Conservation (phyloP, 23 tunicate genomes). For the Diplosoma virens region DNA sequence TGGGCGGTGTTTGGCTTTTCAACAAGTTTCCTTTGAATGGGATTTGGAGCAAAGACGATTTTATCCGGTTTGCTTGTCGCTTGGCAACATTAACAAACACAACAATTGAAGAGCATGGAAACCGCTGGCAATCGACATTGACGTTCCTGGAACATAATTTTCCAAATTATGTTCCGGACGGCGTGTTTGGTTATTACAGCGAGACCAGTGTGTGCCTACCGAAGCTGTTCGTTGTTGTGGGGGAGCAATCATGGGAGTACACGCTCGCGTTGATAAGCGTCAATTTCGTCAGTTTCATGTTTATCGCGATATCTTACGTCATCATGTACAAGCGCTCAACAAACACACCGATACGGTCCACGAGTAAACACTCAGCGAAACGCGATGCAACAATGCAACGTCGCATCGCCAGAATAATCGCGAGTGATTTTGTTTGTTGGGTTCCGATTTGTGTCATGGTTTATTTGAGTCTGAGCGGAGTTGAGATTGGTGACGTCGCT, state of each 20-base stretch:
- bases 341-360: too few species aligned
- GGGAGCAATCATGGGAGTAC: constrained; percentile 35
- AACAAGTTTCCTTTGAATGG: background rate
- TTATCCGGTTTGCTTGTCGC: background rate
- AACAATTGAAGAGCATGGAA: background rate
- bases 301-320: too few species aligned
- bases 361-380: too few species aligned
- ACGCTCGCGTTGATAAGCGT: constrained; percentile 9
- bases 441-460: too few species aligned
- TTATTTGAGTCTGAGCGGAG: too few species aligned
- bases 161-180: background rate
- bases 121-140: background rate
- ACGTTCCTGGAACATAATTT: background rate
- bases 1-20: background rate
- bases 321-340: too few species aligned
- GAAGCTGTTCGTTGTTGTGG: constrained; percentile 15
- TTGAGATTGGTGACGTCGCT: too few species aligned
- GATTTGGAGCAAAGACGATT: background rate
- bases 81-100: background rate
- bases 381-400: too few species aligned
- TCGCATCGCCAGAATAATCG: too few species aligned
- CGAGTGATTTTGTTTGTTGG: too few species aligned
- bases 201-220: constrained; percentile 54
- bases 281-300: too few species aligned
- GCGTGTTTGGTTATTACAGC: constrained; percentile 40